Conservation (phyloP, 2,113 vertebrate species). For the Smithornis capensis region DNA sequence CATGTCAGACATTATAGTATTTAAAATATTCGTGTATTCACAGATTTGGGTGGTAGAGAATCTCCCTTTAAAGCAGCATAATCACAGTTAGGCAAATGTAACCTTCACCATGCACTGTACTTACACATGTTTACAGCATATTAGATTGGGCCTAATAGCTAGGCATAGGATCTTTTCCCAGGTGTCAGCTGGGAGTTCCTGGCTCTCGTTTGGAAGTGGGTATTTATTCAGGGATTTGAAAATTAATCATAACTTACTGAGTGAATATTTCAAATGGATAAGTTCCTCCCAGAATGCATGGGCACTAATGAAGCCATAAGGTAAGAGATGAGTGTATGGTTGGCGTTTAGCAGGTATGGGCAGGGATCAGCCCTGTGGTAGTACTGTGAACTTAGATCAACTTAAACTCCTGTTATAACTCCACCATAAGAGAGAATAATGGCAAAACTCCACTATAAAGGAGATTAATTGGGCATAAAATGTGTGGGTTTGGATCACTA, state of each 20-base stretch:
- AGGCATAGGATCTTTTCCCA: not conserved
- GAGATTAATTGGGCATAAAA: not conserved
- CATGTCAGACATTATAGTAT: not conserved
- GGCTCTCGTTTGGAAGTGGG: not conserved
- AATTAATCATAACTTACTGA: not conserved
- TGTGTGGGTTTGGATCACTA: not conserved
- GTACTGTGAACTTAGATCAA: not conserved
- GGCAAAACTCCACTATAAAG: not conserved
- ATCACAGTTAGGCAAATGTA: not conserved
- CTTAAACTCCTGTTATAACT: not conserved
- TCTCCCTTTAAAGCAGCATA: not conserved
- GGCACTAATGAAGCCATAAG: not conserved
- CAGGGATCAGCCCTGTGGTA: not conserved
- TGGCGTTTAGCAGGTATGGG: not conserved
- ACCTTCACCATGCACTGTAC: not conserved
- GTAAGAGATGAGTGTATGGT: not conserved
- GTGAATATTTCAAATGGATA: not conserved
- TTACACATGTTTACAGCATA: not conserved
- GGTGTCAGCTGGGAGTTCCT: not conserved
- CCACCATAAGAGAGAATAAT: not conserved
- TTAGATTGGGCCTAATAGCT: not conserved
- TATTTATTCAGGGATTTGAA: not conserved
- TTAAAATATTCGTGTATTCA: not conserved
- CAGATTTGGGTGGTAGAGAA: not conserved
- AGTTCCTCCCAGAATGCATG: not conserved